A percentile compares a stretch with the other conserved stretches of the same genome.
phyloP scores from a whole-genome alignment of 2,113 vertebrate species.

The Atlantisia rogersi region DNA sequence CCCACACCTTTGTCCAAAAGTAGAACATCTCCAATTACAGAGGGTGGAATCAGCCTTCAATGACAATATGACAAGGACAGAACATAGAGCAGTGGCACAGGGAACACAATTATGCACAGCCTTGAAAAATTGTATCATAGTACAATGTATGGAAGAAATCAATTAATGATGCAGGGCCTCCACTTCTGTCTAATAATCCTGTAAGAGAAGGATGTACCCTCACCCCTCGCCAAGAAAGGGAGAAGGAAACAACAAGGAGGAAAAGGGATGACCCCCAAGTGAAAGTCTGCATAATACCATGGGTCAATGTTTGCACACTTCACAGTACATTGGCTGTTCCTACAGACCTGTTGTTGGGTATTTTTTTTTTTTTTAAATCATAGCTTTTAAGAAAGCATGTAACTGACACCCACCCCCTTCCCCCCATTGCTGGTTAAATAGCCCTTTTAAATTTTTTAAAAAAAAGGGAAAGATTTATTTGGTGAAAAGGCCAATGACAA shows the following conservation, averaged over 20 bases:
- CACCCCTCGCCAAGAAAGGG: neutral
- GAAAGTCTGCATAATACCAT: conserved; percentile 64
- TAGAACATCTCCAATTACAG: conserved; percentile 90
- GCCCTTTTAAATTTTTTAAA: neutral
- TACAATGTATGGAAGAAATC: conserved; percentile 84
- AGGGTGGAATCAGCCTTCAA: conserved; percentile 86
- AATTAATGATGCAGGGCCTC: conserved; percentile 82
- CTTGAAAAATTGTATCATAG: conserved; percentile 87
- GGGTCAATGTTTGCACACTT: conserved; percentile 65
- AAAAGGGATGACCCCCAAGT: conserved; percentile 63
- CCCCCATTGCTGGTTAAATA: conserved; percentile 49
- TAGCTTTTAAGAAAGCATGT: conserved; percentile 52
- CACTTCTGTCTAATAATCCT: conserved; percentile 80
- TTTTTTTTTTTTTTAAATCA: neutral
- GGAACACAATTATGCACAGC: conserved; percentile 87
- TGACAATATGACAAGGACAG: conserved; percentile 88
- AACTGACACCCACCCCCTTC: conserved; percentile 52
- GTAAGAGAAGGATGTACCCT: conserved; percentile 42
- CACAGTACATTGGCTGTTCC: conserved; percentile 6
- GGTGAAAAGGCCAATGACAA: conserved; percentile 61
- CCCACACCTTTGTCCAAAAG: conserved; percentile 90
- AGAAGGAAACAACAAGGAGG: conserved; percentile 29
- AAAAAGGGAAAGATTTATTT: neutral
- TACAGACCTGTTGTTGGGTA: neutral
- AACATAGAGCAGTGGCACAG: conserved; percentile 78